Base-by-base conservation (phyloP, 2,797 vertebrate species). In the Florisuga fusca region DNA sequence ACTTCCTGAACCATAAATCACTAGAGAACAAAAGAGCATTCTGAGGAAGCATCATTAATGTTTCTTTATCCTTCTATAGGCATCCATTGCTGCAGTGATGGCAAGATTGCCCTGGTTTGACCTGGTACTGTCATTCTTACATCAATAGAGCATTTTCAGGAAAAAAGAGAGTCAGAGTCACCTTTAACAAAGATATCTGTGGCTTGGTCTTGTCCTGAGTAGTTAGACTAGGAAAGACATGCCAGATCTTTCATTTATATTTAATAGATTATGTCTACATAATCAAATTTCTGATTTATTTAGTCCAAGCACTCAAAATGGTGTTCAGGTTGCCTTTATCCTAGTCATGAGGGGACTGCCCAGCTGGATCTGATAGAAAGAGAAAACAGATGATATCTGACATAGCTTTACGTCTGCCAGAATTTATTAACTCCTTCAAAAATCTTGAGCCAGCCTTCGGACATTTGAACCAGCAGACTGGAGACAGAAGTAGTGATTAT, bases 301-400 rank as follows among this genome's bases (percentile, higher is more conserved):
- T 50, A 84, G 53, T 58, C 38, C 58, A 75, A 74, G 58, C 43
- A 68, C 33, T 94, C 26, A 38, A 72, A 93, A 1, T 67, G 82
- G 31, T 64, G 78, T 67, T 91, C 0, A 0, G 38, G 57, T n/a
- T 76, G 64, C 33, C 64, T 95, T 63, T 77, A 45, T 51, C 53
- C 72, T 73, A 58, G 46, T 45, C 89, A 4, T 48, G 57, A 80
- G 50, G 59, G 57, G 59, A 89, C 75, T 0, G 1, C 82, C 91
- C 87, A 94, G 89, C 81, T 92, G 89, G 68, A 87, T 92, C 75
- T 92, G 93, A 57, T 71, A 80, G 87, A 87, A 81, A 31, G 38
- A 78, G 89, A 94, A 75, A 86, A 75, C 69, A 92, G 89, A 93
- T 90, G 46, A 82, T 83, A 94, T 84, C 82, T 87, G 89, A 89